phyloP scores from a whole-genome alignment of 2,888 invertebrate species.

The Leptinotarsa juncta region DNA sequence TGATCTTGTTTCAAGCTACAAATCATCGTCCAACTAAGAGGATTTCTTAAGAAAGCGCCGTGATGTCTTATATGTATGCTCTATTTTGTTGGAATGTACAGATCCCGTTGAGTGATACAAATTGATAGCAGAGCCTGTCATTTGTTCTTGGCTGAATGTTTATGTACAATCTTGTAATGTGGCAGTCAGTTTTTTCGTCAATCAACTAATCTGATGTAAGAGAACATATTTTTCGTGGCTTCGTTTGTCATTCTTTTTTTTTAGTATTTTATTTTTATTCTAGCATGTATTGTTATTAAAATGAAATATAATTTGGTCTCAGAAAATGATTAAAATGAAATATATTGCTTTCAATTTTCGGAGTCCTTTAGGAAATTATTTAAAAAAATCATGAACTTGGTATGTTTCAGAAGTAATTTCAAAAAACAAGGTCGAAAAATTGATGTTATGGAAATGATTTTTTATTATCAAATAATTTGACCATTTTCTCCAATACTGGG shows the following conservation, averaged over 20 bases:
- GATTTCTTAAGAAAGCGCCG: constrained; percentile 3
- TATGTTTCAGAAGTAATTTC: no score
- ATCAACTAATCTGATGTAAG: not conserved
- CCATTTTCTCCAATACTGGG: no score
- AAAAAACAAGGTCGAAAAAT: no score
- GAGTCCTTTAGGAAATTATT: no score
- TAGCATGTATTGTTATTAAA: no score
- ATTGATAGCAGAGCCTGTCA: not conserved
- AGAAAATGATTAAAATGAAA: no score
- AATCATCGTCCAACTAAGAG: constrained; percentile 3
- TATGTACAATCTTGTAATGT: not conserved
- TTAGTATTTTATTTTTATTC: no score
- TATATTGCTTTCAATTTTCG: no score
- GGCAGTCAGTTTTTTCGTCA: not conserved
- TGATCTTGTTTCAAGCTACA: not conserved
- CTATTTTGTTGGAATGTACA: not conserved
- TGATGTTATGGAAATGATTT: no score
- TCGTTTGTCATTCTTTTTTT: not conserved
- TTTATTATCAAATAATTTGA: no score
- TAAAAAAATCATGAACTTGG: no score
- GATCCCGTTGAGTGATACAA: constrained; percentile 6
- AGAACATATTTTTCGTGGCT: not conserved
- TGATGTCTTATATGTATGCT: not conserved
- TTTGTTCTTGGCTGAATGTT: constrained; percentile 3
- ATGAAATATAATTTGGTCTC: no score